Evolutionary conservation across 2,888 invertebrate species (phyloP).

Genomic region (Bursaphelenchus okinawaensis): DNA sequence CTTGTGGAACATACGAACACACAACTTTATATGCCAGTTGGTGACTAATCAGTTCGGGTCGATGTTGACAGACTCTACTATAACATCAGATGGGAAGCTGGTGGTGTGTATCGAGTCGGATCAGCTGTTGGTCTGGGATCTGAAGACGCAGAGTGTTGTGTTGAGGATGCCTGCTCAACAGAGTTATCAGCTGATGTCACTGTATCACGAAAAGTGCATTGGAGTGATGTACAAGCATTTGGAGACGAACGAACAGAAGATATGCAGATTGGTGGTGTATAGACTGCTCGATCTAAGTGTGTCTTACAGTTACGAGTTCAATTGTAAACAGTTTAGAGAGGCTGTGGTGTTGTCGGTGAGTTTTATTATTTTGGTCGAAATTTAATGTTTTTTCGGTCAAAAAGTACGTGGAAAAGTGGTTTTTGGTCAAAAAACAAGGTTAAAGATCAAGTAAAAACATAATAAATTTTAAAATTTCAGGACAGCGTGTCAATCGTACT

Average conservation of each 20-base stretch:
- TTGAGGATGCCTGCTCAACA: slow-evolving; percentile 36
- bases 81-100: slow-evolving; percentile 38
- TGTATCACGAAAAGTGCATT: slow-evolving; percentile 38
- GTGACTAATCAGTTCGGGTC: slow-evolving; percentile 50
- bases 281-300: slow-evolving; percentile 31
- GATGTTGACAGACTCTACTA: slow-evolving; percentile 41
- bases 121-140: slow-evolving; percentile 46
- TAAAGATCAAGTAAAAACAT: too few relatives aligned
- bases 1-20: slow-evolving; percentile 66
- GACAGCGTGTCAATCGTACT: slow-evolving; percentile 31
- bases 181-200: slow-evolving; percentile 39
- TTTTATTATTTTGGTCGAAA: background rate
- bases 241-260: slow-evolving; percentile 50
- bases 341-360: slow-evolving; percentile 35
- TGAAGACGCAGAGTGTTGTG: slow-evolving; percentile 45
- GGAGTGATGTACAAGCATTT: slow-evolving; percentile 42
- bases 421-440: too few relatives aligned
- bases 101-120: slow-evolving; percentile 38
- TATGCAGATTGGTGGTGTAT: slow-evolving; percentile 40
- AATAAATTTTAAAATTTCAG: slow-evolving; percentile 23
- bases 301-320: slow-evolving; percentile 45
- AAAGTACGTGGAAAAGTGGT: too few relatives aligned
- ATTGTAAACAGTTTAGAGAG: slow-evolving; percentile 45
- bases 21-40: slow-evolving; percentile 40
- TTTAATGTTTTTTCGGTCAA: too few relatives aligned